Evolutionary conservation across 2,888 invertebrate species (phyloP).

Genomic region (Parnassius apollo): DNA sequence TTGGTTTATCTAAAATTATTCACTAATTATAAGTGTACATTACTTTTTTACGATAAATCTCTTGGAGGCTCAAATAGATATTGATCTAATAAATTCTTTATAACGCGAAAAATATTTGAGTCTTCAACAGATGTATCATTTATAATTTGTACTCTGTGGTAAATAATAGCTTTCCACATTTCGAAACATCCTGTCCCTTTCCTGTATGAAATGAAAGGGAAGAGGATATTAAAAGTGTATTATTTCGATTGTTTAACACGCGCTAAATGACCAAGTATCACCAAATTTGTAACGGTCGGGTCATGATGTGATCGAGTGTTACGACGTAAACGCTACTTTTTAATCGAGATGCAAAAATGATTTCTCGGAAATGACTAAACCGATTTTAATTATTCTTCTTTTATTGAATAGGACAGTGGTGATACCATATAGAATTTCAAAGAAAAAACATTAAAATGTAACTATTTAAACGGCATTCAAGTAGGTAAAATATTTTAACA

Average conservation of each 20-base stretch:
- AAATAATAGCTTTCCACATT: constrained; percentile 5
- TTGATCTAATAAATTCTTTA: constrained; percentile 9
- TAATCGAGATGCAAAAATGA: too few relatives aligned
- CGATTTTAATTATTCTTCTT: too few relatives aligned
- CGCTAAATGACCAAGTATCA: not conserved
- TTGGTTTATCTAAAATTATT: constrained; percentile 22
- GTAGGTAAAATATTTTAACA: too few relatives aligned
- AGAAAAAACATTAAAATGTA: too few relatives aligned
- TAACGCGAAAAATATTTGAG: constrained; percentile 41
- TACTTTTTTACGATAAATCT: constrained; percentile 53
- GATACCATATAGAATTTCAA: too few relatives aligned
- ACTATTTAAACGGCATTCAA: too few relatives aligned
- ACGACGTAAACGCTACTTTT: not conserved
- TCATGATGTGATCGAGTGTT: not conserved
- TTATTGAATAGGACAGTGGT: too few relatives aligned
- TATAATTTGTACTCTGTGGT: constrained; percentile 33
- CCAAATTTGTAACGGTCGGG: not conserved
- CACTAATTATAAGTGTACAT: constrained; percentile 29
- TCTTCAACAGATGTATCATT: constrained; percentile 69
- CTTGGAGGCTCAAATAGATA: constrained; percentile 65
- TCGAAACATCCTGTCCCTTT: constrained; percentile 20
- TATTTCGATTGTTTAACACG: not conserved
- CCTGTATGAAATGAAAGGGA: constrained; percentile 8
- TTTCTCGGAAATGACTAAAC: too few relatives aligned
- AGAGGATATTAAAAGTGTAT: constrained; percentile 1